These are phyloP conservation scores for Bombyx mori DNA, from an alignment of 1,140 invertebrate genomes.

Conservation along the genomic window ASM3026992v2 NC_085121.1:15417501-15418000, in stretches of 20 bases:
- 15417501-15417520: conserved; percentile 18
- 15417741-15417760: conserved; percentile 9
- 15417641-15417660: conserved; percentile 5
- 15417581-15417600: conserved; percentile 6
- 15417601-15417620: conserved; percentile 9
- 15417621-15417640: conserved; percentile 6
- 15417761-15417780: conserved; percentile 9
- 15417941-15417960: too few relatives aligned
- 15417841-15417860: too few relatives aligned
- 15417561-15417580: conserved; percentile 1
- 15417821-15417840: not conserved
- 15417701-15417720: conserved; percentile 1
- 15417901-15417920: too few relatives aligned
- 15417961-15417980: too few relatives aligned
- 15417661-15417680: conserved; percentile 10
- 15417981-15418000: too few relatives aligned
- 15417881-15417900: too few relatives aligned
- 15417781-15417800: conserved; percentile 5
- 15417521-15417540: not conserved
- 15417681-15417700: not conserved
- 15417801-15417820: not conserved
- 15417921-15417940: too few relatives aligned
- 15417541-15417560: conserved; percentile 2
- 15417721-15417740: conserved; percentile 9
- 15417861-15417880: too few relatives aligned